Base-by-base conservation (phyloP, 2,888 invertebrate genomes). In the Agriotes lineatus region DNA sequence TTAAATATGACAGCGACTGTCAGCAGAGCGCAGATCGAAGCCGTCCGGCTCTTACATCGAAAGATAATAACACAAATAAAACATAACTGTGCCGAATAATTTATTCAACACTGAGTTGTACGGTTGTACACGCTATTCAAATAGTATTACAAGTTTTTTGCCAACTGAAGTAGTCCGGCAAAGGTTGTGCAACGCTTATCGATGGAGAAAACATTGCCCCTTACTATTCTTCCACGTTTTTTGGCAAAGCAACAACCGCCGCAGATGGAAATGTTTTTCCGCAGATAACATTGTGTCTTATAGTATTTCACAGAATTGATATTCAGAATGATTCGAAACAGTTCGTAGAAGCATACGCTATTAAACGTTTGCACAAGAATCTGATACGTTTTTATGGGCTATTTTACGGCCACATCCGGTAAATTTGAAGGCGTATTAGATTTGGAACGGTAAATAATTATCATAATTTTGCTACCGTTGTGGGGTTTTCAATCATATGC, bases 331-430 rank as follows among this genome's bases (percentile, higher is more conserved):
- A 42, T 42, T 42, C 7, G 42, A 42, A 42, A 42, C 42, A 42
- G 42, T 42, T 42, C 14, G 16, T 9, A 42, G 16, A 42, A 42
- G 7, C 16, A 14, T 16, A 42, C 42, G 16, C 42, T 14, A 14
- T 14, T 5, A 14, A 14, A 14, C 16, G 42, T 42, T 42, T 42
- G 16, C 42, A 42, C 5, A 12, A n/a, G 2, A 42, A 42, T 42
- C 42, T 42, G 42, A 42, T 42, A 42, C 14, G 16, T 42, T 14
- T 42, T 42, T 42, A 42, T 42, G 42, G 16, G 12, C 42, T 42
- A 42, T 42, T 42, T 42, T 42, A 42, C 42, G 9, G 42, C 42
- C 42, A 42, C 42, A 16, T 42, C 42, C 42, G 42, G 42, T 42
- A 42, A 12, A 42, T 42, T 39, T 16, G 42, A 42, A 16, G 12